Base-by-base conservation (phyloP, 2,113 vertebrate genomes). In the Pteropus alecto region DNA sequence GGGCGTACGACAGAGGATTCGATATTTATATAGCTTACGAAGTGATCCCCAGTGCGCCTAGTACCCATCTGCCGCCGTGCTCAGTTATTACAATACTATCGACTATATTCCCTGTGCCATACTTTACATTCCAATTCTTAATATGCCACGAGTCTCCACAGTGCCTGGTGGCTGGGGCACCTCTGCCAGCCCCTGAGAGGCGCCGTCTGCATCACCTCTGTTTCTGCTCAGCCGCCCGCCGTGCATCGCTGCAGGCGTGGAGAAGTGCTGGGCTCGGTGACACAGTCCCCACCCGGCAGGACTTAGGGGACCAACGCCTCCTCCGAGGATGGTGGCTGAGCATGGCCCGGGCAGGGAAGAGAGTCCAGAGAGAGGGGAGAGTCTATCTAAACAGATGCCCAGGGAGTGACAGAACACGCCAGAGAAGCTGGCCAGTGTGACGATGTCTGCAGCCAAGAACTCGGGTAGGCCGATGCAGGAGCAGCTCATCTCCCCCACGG, bases 331-430 rank as follows among this genome's bases (percentile, higher is more conserved):
- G 2, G 11, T 3, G 63, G 18, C 2, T 21, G 46, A 76, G 33
- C 65, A 5, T 0, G 5, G 7, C 58, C 33, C 22, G 16, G 0
- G 6, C 41, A 26, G 4, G 46, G 43, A 56, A 58, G 43, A 38
- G 19, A 26, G 46, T 60, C 51, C 48, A 71, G 65, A 58, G 0
- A 19, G 26, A 43, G 30, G 30, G 43, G 18, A 48, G 43, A 12
- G 3, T 16, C 7, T 22, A 5, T 43, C 38, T 16, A 73, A 73
- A 77, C 0, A 56, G 78, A 92, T 6, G 9, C 82, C 22, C 6
- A 3, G 63, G 0, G 4, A 58, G 71, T 0, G 6, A 11, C n/a
- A 5, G 54, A n/a, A 54, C 2, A 19, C 14, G 6, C 48, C 21
- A 0, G 16, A 21, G 51, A 61, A 1, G 28, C n/a, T 7, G 15